Percentiles rank a stretch among this genome's conserved stretches.
phyloP scores from a whole-genome alignment of 2,888 invertebrate genomes.

The Octodonta nipae region DNA sequence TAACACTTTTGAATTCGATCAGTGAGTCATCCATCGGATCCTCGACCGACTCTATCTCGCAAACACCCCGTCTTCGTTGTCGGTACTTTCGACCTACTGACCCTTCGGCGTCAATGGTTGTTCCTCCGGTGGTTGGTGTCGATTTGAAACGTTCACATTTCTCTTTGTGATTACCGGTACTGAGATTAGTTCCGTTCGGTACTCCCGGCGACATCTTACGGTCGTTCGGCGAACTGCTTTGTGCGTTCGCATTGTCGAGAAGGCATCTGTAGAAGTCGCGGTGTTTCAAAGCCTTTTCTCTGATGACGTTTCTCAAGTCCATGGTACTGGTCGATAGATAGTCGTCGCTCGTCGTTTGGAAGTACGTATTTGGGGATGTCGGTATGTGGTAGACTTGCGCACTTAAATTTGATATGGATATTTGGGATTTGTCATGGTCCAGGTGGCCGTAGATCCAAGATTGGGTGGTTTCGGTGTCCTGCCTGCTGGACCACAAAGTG shows the following conservation, averaged over 20 bases:
- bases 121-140: conserved; percentile 8
- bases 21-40: conserved; percentile 13
- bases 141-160: too few relatives aligned
- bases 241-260: conserved; percentile 12
- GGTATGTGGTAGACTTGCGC: too few relatives aligned
- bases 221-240: conserved; percentile 6
- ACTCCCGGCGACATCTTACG: conserved; percentile 19
- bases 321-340: too few relatives aligned
- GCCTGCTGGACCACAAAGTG: too few relatives aligned
- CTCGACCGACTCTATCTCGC: conserved; percentile 15
- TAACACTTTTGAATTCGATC: conserved; percentile 27
- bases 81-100: conserved; percentile 13
- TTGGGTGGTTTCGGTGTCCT: too few relatives aligned
- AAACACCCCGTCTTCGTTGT: conserved; percentile 30
- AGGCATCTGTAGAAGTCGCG: conserved; percentile 25
- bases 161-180: neutral
- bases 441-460: too few relatives aligned
- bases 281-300: conserved; percentile 28
- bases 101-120: conserved; percentile 13
- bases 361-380: too few relatives aligned
- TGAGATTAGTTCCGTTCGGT: conserved; percentile 2
- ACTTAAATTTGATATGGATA: too few relatives aligned
- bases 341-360: too few relatives aligned
- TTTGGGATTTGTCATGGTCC: too few relatives aligned
- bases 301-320: conserved; percentile 23